Evolutionary conservation across 2,113 vertebrate species (phyloP), one percentile per base, ranked within the genome.

Genomic region (Ploceus nigricollis): DNA sequence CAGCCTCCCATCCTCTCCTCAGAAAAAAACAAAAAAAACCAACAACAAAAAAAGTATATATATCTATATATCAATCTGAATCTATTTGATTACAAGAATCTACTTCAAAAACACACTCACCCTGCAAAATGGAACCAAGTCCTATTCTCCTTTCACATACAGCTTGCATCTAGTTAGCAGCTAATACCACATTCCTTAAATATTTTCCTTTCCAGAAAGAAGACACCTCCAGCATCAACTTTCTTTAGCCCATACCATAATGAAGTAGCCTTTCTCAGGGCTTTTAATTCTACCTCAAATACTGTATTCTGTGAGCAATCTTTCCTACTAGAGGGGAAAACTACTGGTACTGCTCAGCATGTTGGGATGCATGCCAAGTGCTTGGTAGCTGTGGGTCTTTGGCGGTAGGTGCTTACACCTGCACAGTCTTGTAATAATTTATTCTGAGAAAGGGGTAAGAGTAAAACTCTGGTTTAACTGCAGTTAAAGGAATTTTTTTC

Each of bases 201-300:
- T 92, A 84, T 72, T 94, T 94, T 92, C 65, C 83, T 87, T 85
- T 82, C 69, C 61, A 82, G 89, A 95, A 87, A 85, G 56, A 72
- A 57, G 78, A 85, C 33, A 89, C 23, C 53, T 87, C 53, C 57
- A 61, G 61, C 47, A 64, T 66, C 48, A 78, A 40, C 70, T 81
- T 84, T 53, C 30, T 27, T 50, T 75, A 71, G 69, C 44, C 42
- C 28, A 37, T 20, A 51, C 25, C 23, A 47, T 1, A 40, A 65
- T 28, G 16, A 78, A 90, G 13, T 14, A 63, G 53, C 65, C 65
- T 76, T 94, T 90, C 22, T 30, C 56, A 83, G 24, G 86, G 64
- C 17, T 81, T 90, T 69, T 54, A 65, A 48, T 54, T 70, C 57
- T 48, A 40, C 25, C 47, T 64, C 71, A 73, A 60, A 50, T 39